A percentile compares a stretch with the other conserved stretches of the same genome.
Conservation (phyloP, 2,797 vertebrate species). For the Aldrovandia affinis region DNA sequence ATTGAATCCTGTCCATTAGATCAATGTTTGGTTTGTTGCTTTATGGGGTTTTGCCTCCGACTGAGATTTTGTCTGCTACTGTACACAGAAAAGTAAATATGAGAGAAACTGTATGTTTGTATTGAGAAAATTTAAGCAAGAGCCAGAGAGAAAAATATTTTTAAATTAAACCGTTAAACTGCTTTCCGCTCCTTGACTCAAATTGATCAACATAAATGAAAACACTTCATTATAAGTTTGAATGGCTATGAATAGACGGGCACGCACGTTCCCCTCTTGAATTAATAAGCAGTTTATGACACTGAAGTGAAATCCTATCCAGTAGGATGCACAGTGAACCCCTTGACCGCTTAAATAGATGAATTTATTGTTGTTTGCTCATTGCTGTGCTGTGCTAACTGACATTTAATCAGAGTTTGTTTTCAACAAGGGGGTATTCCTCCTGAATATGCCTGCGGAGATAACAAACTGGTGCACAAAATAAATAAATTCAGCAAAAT, state of each 20-base stretch:
- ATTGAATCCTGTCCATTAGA: too few species aligned
- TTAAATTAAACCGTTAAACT: too few species aligned
- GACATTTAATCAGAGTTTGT: conserved; percentile 71
- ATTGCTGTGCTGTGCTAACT: conserved; percentile 62
- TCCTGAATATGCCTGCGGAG: conserved; percentile 71
- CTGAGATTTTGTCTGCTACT: not conserved
- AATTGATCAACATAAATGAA: too few species aligned
- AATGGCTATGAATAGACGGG: too few species aligned
- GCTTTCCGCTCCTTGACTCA: too few species aligned
- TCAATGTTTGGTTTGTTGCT: too few species aligned
- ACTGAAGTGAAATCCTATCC: not conserved
- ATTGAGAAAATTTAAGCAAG: not conserved
- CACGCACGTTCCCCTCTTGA: not conserved
- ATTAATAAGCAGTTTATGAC: not conserved
- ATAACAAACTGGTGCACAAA: conserved; percentile 58
- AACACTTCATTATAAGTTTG: too few species aligned
- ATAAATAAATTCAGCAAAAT: not conserved
- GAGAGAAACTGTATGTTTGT: too few species aligned
- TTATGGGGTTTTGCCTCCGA: not conserved
- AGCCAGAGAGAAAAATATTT: too few species aligned
- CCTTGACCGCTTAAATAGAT: conserved; percentile 60
- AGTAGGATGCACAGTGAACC: conserved; percentile 37
- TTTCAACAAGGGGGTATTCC: conserved; percentile 72
- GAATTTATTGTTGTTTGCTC: conserved; percentile 63
- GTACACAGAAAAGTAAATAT: not conserved